Evolutionary conservation across 2,797 vertebrate species (phyloP), one percentile per base, ranked within the genome.

Genomic region (Paguma larvata): DNA sequence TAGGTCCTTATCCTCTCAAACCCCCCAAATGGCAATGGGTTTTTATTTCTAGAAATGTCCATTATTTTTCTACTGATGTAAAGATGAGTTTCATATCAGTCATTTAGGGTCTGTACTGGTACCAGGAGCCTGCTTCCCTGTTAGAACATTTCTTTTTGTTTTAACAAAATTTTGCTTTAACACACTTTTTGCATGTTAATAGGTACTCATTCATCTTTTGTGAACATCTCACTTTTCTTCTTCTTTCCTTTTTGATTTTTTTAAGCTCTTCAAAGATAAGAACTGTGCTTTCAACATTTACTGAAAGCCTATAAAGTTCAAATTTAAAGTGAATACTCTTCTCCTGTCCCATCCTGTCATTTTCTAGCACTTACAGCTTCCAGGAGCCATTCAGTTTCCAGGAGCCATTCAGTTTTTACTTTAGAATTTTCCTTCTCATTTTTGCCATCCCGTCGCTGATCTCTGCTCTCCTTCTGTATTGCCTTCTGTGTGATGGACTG

Each of bases 241-340:
- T n/a, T n/a, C n/a, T n/a, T n/a, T n/a, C n/a, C n/a, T n/a, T n/a
- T n/a, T n/a, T n/a, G n/a, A n/a, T n/a, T n/a, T n/a, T n/a, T n/a
- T n/a, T n/a, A n/a, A 72, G 46, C 5, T 84, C 63, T 90, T 97
- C 53, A 72, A 92, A 90, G 73, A 38, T 72, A 85, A 68, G 23
- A 94, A 86, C 19, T 7, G 2, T 62, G 0, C 44, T 87, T 92
- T 78, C 23, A 38, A n/a, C 23, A 25, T 38, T 88, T 88, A 38
- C 10, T 16, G 6, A 82, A 23, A 77, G 53, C 23, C 65, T 63
- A 53, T 30, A n/a, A 59, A 77, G 77, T 75, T 77, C 51, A 67
- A 41, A 86, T 51, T 85, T 21, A 65, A 44, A 88, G 38, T 16
- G 12, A 2, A 10, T 15, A 38, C n/a, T 62, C 38, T 87, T 30